Conservation (phyloP, 1,140 invertebrate genomes). For the Hycleus phaleratus region DNA sequence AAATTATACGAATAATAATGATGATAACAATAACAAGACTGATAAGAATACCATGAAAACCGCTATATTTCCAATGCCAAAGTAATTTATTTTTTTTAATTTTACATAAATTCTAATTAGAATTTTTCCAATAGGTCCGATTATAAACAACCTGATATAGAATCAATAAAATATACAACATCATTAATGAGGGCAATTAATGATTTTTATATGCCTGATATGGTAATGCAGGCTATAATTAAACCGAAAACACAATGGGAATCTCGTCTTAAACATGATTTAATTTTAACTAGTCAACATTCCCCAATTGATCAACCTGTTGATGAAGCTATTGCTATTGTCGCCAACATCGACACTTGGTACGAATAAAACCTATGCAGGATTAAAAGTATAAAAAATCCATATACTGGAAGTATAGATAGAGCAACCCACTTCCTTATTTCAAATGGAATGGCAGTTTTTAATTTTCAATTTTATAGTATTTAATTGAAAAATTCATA, state of each 20-base stretch:
- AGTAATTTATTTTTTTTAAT: conserved; percentile 34
- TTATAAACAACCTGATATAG: not conserved
- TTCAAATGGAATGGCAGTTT: too few relatives aligned
- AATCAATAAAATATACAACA: conserved; percentile 39
- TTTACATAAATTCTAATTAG: not conserved
- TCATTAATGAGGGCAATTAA: conserved; percentile 52
- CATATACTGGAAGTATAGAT: too few relatives aligned
- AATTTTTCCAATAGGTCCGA: conserved; percentile 7
- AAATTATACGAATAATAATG: conserved; percentile 3
- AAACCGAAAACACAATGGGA: conserved; percentile 46
- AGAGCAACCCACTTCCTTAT: too few relatives aligned
- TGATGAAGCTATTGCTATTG: conserved; percentile 70
- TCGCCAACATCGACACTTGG: conserved; percentile 80
- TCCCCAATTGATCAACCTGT: conserved; percentile 59
- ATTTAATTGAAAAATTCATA: too few relatives aligned
- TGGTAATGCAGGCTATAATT: conserved; percentile 58
- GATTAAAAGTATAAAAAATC: not conserved
- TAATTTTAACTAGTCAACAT: conserved; percentile 51
- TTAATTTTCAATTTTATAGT: not conserved
- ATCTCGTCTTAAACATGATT: conserved; percentile 44
- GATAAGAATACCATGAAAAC: conserved; percentile 41
- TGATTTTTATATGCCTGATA: conserved; percentile 68
- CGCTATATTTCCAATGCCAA: conserved; percentile 54
- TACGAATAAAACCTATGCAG: conserved; percentile 38
- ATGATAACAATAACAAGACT: conserved; percentile 25